Percentiles rank a stretch among this genome's conserved stretches.
phyloP scores from a whole-genome alignment of 2,113 vertebrate species.

The Bothrops jararaca region DNA sequence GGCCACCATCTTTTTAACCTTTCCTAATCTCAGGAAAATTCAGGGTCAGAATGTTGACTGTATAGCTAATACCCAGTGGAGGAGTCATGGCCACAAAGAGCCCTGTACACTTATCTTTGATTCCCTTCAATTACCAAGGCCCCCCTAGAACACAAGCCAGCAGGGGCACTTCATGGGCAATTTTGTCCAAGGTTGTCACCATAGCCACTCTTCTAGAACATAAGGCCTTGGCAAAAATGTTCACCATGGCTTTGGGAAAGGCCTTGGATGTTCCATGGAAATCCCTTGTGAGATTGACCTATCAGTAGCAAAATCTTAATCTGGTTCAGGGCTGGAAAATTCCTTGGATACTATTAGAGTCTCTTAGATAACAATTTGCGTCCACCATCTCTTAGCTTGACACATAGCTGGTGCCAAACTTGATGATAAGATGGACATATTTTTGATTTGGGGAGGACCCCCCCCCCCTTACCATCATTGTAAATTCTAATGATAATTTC shows the following conservation, averaged over 20 bases:
- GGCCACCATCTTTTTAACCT: background rate
- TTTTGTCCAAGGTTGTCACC: background rate
- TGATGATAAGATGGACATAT: background rate
- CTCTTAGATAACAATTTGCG: background rate
- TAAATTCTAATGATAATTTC: background rate
- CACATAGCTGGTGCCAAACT: background rate
- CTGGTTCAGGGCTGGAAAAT: background rate
- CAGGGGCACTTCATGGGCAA: background rate
- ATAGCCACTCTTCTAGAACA: background rate
- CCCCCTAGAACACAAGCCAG: background rate
- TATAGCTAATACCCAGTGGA: background rate
- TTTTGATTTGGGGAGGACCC: background rate
- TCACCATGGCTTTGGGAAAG: background rate
- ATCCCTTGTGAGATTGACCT: background rate
- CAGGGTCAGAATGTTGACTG: background rate
- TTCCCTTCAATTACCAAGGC: background rate
- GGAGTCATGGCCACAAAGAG: background rate
- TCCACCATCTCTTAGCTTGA: background rate
- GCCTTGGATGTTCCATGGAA: background rate
- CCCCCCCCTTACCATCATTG: background rate
- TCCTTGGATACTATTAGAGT: background rate
- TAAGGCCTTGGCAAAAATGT: background rate
- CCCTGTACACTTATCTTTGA: background rate
- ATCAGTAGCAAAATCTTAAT: background rate
- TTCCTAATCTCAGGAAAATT: background rate